Conservation (phyloP, 2,113 vertebrate genomes). For the Thomomys bottae region DNA sequence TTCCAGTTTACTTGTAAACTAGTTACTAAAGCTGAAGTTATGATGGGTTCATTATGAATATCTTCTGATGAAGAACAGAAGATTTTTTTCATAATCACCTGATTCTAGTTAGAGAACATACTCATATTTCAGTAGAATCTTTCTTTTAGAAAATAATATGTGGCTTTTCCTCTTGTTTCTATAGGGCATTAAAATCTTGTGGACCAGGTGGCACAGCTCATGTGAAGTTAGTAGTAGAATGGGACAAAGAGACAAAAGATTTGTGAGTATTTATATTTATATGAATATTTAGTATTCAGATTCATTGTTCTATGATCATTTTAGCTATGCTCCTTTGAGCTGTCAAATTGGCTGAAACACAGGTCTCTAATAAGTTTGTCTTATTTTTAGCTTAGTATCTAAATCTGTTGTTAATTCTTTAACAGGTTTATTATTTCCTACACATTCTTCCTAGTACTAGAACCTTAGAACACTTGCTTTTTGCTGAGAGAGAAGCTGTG, state of each 20-base stretch:
- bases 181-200: constrained; percentile 91
- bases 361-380: background rate
- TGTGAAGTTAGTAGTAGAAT: constrained; percentile 98
- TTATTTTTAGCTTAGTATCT: constrained; percentile 13
- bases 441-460: background rate
- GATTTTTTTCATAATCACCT: constrained; percentile 11
- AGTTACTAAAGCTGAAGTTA: background rate
- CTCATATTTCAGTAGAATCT: constrained; percentile 12
- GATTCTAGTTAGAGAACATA: constrained; percentile 1
- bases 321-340: background rate
- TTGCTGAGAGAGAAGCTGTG: background rate
- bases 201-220: constrained; percentile 96
- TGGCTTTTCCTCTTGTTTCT: background rate
- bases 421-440: constrained; percentile 34
- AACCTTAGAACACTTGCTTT: background rate
- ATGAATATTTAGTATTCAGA: background rate
- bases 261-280: constrained; percentile 89
- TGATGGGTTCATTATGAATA: background rate
- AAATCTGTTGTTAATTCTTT: background rate
- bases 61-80: constrained; percentile 3
- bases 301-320: constrained; percentile 5
- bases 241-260: constrained; percentile 99
- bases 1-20: background rate
- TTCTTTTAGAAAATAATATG: constrained; percentile 17
- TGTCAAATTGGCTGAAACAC: constrained; percentile 3